phyloP scores from a whole-genome alignment of 2,797 vertebrate species.

The Oophaga sylvatica region DNA sequence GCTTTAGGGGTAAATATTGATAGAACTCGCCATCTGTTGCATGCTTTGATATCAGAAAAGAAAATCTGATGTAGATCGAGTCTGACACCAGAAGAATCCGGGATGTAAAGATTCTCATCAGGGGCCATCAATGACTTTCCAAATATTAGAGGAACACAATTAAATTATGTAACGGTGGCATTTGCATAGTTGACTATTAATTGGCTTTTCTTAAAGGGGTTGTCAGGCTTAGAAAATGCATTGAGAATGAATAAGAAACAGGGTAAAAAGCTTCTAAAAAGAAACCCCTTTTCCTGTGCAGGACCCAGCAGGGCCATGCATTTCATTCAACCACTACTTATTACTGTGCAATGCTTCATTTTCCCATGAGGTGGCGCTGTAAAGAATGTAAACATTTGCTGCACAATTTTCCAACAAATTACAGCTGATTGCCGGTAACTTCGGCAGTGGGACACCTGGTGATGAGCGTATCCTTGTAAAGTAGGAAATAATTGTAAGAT shows the following conservation, averaged over 20 bases:
- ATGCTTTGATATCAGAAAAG: conserved; percentile 44
- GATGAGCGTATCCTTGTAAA: too few relatives aligned
- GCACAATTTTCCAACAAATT: not conserved
- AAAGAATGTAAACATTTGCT: not conserved
- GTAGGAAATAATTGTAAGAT: too few relatives aligned
- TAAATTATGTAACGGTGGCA: not conserved
- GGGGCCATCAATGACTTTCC: not conserved
- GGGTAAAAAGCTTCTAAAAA: too few relatives aligned
- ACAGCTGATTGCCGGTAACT: not conserved
- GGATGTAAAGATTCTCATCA: conserved; percentile 5
- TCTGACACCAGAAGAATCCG: conserved; percentile 42
- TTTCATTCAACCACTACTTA: not conserved
- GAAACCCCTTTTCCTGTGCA: not conserved
- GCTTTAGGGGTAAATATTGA: conserved; percentile 63
- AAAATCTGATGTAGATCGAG: conserved; percentile 46
- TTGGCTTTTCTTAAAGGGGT: not conserved
- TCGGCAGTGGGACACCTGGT: too few relatives aligned
- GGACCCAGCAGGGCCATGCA: not conserved
- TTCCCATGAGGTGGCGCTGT: not conserved
- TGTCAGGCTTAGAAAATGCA: not conserved
- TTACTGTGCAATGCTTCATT: not conserved
- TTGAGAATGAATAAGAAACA: not conserved
- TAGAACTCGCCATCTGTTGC: conserved; percentile 57
- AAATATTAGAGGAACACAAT: conserved; percentile 6
- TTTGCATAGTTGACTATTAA: not conserved